Evolutionary conservation across 1,140 invertebrate species (phyloP), one percentile per base, ranked within the genome.

Genomic region (Pseudachorutes palmiensis): DNA sequence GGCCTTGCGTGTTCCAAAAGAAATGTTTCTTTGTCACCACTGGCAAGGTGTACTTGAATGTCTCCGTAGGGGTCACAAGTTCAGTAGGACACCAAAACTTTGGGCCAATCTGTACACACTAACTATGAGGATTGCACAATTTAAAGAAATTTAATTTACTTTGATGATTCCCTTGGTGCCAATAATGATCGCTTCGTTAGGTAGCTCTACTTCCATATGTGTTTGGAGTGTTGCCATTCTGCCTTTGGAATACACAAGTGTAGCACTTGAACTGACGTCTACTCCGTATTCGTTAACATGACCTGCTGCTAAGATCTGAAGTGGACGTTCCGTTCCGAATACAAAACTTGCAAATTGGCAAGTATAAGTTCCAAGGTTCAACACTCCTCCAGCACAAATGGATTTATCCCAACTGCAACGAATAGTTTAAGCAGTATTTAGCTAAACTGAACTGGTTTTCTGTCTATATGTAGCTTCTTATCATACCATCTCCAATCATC

Each of bases 271-370:
- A 19, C 36, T 45, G 9, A 45, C 19, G 19, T 45, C 36, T 12
- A 45, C 19, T 12, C 36, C 36, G 36, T 45, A 12, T 45, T 45
- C 36, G 74, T 87, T 90, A 12, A 45, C 9, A 19, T 45, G 36
- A 19, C 36, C 36, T 12, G 76, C 36, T 12, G 9, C 36, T 12
- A 45, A 9, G 9, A 45, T 19, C 19, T 45, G 9, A 12, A 45
- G 19, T 45, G 36, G 36, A 12, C 19, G 9, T 19, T 45, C 36
- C 19, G 36, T 45, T 45, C 36, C 36, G 19, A 45, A 45, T 45
- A 19, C 19, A 45, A 9, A 9, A 45, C 9, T 45, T 45, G 36
- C 9, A 45, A 12, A 45, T 9, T 19, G 36, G 36, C 9, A 45
- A 45, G 9, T 12, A 19, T 12, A 45, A 45, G 9, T 45, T 45